phyloP scores from a whole-genome alignment of 2,113 vertebrate genomes.

The Sula dactylatra region DNA sequence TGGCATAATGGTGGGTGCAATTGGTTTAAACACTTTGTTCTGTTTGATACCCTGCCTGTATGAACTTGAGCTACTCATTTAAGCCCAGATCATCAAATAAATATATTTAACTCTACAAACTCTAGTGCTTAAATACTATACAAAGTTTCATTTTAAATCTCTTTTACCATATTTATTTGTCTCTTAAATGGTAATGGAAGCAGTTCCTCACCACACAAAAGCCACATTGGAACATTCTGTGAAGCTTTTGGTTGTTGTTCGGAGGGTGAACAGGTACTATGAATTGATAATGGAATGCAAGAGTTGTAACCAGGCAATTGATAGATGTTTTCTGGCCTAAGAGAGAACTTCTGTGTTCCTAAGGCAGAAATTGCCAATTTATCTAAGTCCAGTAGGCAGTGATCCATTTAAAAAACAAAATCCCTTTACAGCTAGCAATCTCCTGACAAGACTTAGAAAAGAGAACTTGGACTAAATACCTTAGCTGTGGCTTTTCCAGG shows the following conservation, averaged over 20 bases:
- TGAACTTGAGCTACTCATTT: neutral
- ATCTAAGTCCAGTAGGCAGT: slow-evolving; percentile 20
- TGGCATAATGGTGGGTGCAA: neutral
- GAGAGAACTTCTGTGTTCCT: slow-evolving; percentile 34
- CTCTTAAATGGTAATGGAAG: neutral
- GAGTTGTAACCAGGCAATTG: slow-evolving; percentile 5
- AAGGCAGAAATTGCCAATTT: slow-evolving; percentile 43
- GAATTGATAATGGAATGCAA: neutral
- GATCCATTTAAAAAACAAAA: slow-evolving; percentile 39
- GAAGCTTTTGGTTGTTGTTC: neutral
- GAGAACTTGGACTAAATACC: neutral
- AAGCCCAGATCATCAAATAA: neutral
- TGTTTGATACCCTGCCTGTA: neutral
- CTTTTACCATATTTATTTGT: neutral
- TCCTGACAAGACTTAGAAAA: neutral
- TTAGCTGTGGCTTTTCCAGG: neutral
- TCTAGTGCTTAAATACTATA: neutral
- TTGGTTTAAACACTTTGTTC: neutral
- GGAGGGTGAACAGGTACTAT: neutral
- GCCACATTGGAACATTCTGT: neutral
- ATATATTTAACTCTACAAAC: neutral
- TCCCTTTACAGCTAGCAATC: neutral
- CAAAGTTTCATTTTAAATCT: neutral
- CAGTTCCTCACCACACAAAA: neutral
- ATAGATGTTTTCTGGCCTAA: slow-evolving; percentile 19